Base-by-base conservation (phyloP, 2,797 vertebrate genomes). In the Botia kubotai region DNA sequence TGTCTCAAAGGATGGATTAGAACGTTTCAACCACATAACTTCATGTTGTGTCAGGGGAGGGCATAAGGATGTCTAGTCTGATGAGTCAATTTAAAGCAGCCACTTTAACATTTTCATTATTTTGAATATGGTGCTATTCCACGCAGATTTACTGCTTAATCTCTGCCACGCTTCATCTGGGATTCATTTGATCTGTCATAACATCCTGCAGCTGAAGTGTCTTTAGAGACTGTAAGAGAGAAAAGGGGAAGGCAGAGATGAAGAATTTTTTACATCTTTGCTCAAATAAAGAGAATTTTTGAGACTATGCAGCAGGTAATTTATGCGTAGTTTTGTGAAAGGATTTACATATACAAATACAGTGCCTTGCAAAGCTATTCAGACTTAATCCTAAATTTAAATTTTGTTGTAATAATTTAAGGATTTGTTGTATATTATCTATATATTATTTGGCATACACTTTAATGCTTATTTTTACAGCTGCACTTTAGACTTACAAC, bases 71-170 rank as follows among this genome's bases (percentile, higher is more conserved):
- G 90, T 93, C 90, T 72, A 81, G 86, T 88, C 91, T 94, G 93
- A 94, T 93, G 88, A 92, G 91, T 94, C 91, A 93, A 95, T 94
- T 94, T 93, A 84, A 82, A 76, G 82, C 82, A 84, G 86, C 86
- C 85, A 82, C 84, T 90, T 88, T 87, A 87, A 89, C 90, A 86
- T 85, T 87, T 86, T 89, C 88, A 87, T 88, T 88, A 87, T 84
- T 89, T 67, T 86, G 68, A 82, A 89, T 85, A 85, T 90, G 87
- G 89, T 89, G 89, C 90, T 91, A 91, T 91, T 91, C 88, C 90
- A 89, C 89, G 79, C 89, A 88, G 90, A 90, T 88, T 80, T 70
- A 72, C 74, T 69, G 90, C 83, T 83, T 93, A 91, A 93, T 93
- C 91, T 93, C 84, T 86, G 90, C 89, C 87, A 90, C 72, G 88